Evolutionary conservation across 2,888 invertebrate genomes (phyloP).

Genomic region (Ellobium chinense): DNA sequence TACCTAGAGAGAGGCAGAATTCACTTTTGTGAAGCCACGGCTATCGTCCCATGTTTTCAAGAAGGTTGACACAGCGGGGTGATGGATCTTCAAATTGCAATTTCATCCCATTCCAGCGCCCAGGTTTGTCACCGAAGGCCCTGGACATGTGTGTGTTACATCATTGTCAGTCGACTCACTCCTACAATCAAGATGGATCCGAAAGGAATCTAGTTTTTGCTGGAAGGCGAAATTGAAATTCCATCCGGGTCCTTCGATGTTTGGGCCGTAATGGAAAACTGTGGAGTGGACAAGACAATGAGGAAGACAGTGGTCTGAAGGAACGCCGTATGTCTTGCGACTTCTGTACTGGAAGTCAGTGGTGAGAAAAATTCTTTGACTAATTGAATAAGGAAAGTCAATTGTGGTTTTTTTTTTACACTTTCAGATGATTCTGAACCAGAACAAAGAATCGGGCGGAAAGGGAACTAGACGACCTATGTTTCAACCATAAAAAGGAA

Average conservation of each 20-base stretch:
- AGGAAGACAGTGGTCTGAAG: not conserved
- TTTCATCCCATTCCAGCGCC: slow-evolving; percentile 21
- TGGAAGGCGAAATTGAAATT: slow-evolving; percentile 20
- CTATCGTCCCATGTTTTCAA: no score
- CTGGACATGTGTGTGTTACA: slow-evolving; percentile 21
- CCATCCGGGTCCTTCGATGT: slow-evolving; percentile 8
- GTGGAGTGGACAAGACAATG: slow-evolving; percentile 28
- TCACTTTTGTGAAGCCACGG: no score
- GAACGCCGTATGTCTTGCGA: not conserved
- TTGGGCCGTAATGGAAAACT: slow-evolving; percentile 31
- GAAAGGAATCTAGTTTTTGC: slow-evolving; percentile 21
- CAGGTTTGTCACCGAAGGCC: slow-evolving; percentile 13
- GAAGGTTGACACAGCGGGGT: slow-evolving; percentile 16
- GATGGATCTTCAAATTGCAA: slow-evolving; percentile 20
- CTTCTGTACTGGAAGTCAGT: no score
- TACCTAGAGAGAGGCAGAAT: no score
- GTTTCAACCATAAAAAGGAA: no score
- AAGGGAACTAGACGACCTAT: no score
- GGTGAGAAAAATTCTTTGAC: no score
- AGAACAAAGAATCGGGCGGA: no score
- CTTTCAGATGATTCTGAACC: no score
- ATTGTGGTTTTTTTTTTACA: no score
- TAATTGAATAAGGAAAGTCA: no score
- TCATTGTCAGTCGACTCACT: not conserved
- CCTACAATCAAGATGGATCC: slow-evolving; percentile 30